These are phyloP conservation scores for Cuniculus paca DNA, from an alignment of 2,797 vertebrate genomes.

Conservation along the genomic window DNA sequence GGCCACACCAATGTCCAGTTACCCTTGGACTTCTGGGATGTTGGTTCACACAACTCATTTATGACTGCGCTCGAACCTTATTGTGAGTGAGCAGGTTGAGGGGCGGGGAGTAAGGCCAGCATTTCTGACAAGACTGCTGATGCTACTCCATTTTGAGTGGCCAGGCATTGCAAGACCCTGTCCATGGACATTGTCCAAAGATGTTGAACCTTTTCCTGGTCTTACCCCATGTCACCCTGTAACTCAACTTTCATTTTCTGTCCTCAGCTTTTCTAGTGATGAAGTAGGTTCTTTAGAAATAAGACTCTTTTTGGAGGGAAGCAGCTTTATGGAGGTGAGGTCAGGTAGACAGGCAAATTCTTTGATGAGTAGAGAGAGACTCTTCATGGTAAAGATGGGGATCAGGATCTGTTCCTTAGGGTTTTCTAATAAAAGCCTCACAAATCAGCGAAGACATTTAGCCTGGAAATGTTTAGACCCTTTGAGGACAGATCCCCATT, in stretches of 20 bases:
- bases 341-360: neutral
- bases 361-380: neutral
- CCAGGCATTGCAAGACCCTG: neutral
- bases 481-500: neutral
- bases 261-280: neutral
- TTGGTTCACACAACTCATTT: neutral
- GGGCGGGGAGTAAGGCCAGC: neutral
- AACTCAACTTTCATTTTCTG: slow-evolving; percentile 19
- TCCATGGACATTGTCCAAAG: neutral
- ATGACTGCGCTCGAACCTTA: neutral
- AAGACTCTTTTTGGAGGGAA: neutral
- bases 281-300: slow-evolving; percentile 7
- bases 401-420: neutral
- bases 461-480: neutral
- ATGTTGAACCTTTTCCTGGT: neutral
- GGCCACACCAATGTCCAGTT: neutral
- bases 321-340: no score
- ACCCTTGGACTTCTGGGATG: neutral
- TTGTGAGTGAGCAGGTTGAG: neutral
- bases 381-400: neutral
- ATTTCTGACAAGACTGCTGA: neutral
- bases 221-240: neutral
- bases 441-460: neutral
- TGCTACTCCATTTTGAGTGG: neutral
- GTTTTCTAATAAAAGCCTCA: neutral